A percentile compares a stretch with the other conserved stretches of the same genome.
These are phyloP conservation scores for Diploscapter pachys DNA, from an alignment of 1,140 invertebrate genomes.

Conservation along the genomic window DNA sequence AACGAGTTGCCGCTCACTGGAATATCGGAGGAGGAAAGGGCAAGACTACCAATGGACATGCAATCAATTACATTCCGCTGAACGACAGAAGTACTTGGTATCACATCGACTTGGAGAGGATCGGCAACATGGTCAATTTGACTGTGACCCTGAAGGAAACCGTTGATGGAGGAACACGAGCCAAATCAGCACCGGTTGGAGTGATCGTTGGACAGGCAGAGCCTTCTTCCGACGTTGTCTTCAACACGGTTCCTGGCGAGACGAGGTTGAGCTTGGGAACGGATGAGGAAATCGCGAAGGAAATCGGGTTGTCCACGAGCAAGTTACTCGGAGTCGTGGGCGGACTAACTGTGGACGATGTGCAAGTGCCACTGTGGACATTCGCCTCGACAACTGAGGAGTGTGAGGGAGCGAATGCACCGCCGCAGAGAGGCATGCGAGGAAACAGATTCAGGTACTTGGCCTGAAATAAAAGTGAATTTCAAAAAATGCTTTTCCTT, in stretches of 20 bases:
- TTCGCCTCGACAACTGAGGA: constrained; percentile 43
- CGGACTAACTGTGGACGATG: constrained; percentile 48
- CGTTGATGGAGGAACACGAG: constrained; percentile 32
- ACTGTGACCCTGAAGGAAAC: constrained; percentile 48
- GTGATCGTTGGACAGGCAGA: constrained; percentile 49
- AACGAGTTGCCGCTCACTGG: constrained; percentile 55
- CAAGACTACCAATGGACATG: constrained; percentile 48
- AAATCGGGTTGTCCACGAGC: constrained; percentile 47
- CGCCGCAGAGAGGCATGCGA: constrained; percentile 25
- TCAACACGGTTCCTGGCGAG: constrained; percentile 55
- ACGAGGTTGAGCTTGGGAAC: constrained; percentile 45
- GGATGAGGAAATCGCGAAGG: constrained; percentile 33
- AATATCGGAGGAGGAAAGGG: constrained; percentile 52
- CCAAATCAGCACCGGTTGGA: constrained; percentile 25
- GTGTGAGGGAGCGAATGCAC: constrained; percentile 51
- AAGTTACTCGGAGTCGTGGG: constrained; percentile 51
- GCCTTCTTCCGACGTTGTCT: constrained; percentile 46
- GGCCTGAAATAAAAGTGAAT: background rate
- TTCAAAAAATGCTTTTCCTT: constrained; percentile 2
- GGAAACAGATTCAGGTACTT: constrained; percentile 55
- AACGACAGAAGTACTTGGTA: constrained; percentile 56
- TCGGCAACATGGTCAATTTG: constrained; percentile 51
- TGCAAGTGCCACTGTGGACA: constrained; percentile 48
- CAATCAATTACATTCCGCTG: constrained; percentile 52
- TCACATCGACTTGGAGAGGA: constrained; percentile 46